Conservation (phyloP, 2,888 invertebrate genomes). For the Apodemia hepburni region DNA sequence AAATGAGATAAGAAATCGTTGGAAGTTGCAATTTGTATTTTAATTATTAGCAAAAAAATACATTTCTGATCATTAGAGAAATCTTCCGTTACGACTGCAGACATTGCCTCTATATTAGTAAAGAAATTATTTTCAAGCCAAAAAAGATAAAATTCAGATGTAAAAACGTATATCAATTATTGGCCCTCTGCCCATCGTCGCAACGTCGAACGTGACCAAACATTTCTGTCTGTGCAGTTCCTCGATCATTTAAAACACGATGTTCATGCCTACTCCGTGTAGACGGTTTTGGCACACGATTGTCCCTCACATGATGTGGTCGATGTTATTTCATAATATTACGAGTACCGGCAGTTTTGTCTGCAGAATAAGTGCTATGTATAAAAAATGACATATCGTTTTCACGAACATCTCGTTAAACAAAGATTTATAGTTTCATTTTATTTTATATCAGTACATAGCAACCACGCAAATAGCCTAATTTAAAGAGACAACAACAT, state of each 20-base stretch:
- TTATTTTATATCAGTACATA: too few species aligned
- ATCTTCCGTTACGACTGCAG: neutral
- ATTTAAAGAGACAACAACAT: too few species aligned
- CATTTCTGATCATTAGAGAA: too few species aligned
- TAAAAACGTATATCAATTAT: slow-evolving; percentile 29
- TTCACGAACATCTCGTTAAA: too few species aligned
- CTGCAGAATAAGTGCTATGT: neutral
- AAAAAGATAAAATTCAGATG: slow-evolving; percentile 23
- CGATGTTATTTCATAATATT: slow-evolving; percentile 18
- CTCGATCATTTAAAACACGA: slow-evolving; percentile 30
- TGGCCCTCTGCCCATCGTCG: slow-evolving; percentile 32
- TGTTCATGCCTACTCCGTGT: slow-evolving; percentile 22
- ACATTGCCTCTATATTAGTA: neutral
- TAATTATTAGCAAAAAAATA: too few species aligned
- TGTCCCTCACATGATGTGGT: slow-evolving; percentile 14
- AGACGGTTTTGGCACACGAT: slow-evolving; percentile 20
- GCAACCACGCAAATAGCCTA: too few species aligned
- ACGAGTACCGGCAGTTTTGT: slow-evolving; percentile 14
- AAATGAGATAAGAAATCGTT: too few species aligned
- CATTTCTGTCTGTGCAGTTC: slow-evolving; percentile 28
- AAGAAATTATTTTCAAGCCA: slow-evolving; percentile 17
- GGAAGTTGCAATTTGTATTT: too few species aligned
- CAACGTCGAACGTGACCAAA: slow-evolving; percentile 29
- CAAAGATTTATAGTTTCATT: too few species aligned
- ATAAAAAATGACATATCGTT: too few species aligned